These are phyloP conservation scores for Cloeon dipterum DNA, from an alignment of 2,888 invertebrate genomes.

Conservation along the genomic window DNA sequence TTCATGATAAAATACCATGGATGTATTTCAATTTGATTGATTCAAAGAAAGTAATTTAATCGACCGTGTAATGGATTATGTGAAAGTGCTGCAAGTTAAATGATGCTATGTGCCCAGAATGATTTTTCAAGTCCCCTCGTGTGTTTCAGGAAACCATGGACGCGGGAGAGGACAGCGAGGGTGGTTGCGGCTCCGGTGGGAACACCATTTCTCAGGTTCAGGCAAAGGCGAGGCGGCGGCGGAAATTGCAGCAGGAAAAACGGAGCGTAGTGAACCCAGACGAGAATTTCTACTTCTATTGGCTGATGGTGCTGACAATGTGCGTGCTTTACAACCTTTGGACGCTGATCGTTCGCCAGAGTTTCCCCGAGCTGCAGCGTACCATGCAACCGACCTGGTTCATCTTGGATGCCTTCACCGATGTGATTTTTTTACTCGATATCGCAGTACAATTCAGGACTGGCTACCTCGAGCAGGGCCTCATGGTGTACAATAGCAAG, in stretches of 20 bases:
- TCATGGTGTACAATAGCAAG: conserved; percentile 80
- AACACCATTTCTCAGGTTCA: conserved; percentile 12
- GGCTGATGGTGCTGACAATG: conserved; percentile 71
- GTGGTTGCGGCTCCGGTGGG: conserved; percentile 21
- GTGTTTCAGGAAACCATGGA: conserved; percentile 24
- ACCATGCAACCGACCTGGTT: conserved; percentile 34
- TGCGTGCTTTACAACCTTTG: conserved; percentile 88
- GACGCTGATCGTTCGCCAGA: conserved; percentile 86
- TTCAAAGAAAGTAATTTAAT: no score
- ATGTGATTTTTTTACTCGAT: conserved; percentile 69
- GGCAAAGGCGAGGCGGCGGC: conserved; percentile 23
- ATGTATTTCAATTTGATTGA: no score
- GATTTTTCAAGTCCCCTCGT: no score
- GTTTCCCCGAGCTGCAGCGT: conserved; percentile 73
- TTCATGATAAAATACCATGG: no score
- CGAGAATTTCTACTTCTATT: conserved; percentile 88
- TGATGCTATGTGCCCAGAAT: no score
- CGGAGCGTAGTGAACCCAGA: conserved; percentile 81
- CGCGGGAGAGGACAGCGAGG: conserved; percentile 16
- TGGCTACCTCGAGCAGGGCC: conserved; percentile 83
- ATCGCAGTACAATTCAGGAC: conserved; percentile 80
- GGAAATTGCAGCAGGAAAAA: conserved; percentile 12
- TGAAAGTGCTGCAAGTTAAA: no score
- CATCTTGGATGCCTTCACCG: conserved; percentile 62
- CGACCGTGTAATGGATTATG: no score